Percentiles rank a stretch among this genome's conserved stretches.
Evolutionary conservation across 1,140 invertebrate genomes (phyloP).

Genomic region (Bradynema listronoti): DNA sequence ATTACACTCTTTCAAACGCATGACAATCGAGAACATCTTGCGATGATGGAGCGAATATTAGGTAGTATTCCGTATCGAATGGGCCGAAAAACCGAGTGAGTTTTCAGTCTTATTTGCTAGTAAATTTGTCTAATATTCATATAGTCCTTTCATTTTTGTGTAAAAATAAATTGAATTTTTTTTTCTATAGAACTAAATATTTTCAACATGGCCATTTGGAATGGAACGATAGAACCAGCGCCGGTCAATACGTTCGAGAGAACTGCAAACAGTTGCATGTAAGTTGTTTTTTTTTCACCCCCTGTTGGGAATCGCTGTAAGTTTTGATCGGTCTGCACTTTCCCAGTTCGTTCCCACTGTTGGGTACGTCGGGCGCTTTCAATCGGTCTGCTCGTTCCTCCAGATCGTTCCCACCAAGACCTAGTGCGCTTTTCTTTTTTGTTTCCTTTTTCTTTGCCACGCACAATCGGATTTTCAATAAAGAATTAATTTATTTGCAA

Average conservation of each 20-base stretch:
- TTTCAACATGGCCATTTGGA: constrained; percentile 74
- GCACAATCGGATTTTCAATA: too few relatives aligned
- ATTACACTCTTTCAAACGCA: constrained; percentile 97
- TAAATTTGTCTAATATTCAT: constrained; percentile 1
- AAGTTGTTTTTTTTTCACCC: constrained; percentile 59
- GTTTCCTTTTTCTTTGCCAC: too few relatives aligned
- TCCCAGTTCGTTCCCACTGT: too few relatives aligned
- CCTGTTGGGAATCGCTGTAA: too few relatives aligned
- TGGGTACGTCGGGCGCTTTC: too few relatives aligned
- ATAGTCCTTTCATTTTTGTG: constrained; percentile 8
- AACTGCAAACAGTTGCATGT: constrained; percentile 91
- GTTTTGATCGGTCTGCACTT: too few relatives aligned
- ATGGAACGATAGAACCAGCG: constrained; percentile 87
- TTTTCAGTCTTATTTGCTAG: constrained; percentile 15
- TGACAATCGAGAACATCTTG: constrained; percentile 96
- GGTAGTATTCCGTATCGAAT: constrained; percentile 89
- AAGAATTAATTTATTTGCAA: too few relatives aligned
- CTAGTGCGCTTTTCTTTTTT: too few relatives aligned
- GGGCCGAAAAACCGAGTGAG: constrained; percentile 77
- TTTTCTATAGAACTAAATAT: constrained; percentile 72
- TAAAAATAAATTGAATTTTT: not conserved
- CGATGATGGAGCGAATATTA: constrained; percentile 98
- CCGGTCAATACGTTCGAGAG: constrained; percentile 90
- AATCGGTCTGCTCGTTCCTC: too few relatives aligned
- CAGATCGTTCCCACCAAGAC: too few relatives aligned